Evolutionary conservation across 2,113 vertebrate species (phyloP), one percentile per base, ranked within the genome.

Genomic region (Gallinago paraguaiae): DNA sequence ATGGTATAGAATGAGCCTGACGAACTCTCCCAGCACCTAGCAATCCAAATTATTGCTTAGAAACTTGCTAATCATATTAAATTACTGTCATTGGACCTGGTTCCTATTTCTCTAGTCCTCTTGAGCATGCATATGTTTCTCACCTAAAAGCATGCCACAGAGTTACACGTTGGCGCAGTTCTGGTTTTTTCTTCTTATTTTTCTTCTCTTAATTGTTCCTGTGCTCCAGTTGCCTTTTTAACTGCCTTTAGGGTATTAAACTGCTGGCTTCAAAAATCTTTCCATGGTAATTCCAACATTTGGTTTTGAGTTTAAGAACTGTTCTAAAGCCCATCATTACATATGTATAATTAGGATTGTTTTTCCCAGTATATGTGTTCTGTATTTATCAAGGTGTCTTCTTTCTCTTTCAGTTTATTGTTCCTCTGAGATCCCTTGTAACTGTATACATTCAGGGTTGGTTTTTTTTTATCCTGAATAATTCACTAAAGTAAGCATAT

Each of bases 391-490:
- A 76, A 67, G 46, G 17, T 82, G 23, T 41, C 51, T 59, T 81
- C 57, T 86, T 85, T 72, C 72, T 37, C 35, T 79, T 75, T 83
- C 17, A 2, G 25, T 65, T 89, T 69, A 57, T 65, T 95, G 64
- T 82, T 93, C 35, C 60, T 89, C 56, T 63, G 69, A 82, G 82
- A 65, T 93, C 16, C 54, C 27, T 60, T 86, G 37, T 61, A 69
- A 61, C 82, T 89, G 12, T 87, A 69, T 91, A 74, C 10, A 10
- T 84, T 77, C 41, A 61, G 31, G 17, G 3, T 1, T 50, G 53
- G 53, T 13, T 76, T 51, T 92, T 90, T 92, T 91, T 39, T 6
- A 43, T 57, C 72, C 37, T 86, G 87, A 92, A 93, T 90, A 82
- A 82, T 78, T 90, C 74, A 57, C 39, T 83, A 50, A 43, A 7